Evolutionary conservation across 2,797 vertebrate genomes (phyloP), one percentile per base, ranked within the genome.

Genomic region (Sandelia bainsii): DNA sequence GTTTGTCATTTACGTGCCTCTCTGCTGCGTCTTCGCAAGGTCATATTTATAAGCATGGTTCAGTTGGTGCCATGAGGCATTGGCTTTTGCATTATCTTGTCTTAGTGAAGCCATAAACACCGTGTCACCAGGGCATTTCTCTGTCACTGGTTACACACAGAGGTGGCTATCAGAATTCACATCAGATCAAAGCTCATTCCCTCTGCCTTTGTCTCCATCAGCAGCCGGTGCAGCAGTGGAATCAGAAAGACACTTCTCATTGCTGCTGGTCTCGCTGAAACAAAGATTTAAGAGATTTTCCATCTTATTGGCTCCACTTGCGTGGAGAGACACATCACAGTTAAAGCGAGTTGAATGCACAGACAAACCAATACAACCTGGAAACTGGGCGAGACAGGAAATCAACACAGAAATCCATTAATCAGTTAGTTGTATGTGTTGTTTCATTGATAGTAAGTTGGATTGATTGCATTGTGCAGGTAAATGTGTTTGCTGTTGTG

Each of bases 41-140:
- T 80, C 77, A 70, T 44, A 81, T 80, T 82, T 27, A 72, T 58
- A 51, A 72, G 39, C 60, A 45, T 3, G 70, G 45, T 61, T 82
- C 69, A 58, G 4, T 23, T 0, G 2, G 32, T 5, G 0, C 46
- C 53, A 62, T 4, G 19, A 50, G 67, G 34, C 68, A 68, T 69
- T 59, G 65, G 72, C 62, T 80, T 84, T 75, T 79, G 73, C 81
- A 85, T 89, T 74, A 83, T 75, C 64, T 82, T 76, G 70, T 66
- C 71, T 58, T n/a, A 14, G 56, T 80, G 73, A 82, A 81, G 79
- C 77, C 76, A 89, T 85, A 83, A 85, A 77, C 67, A 62, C 37
- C 6, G 6, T 77, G 84, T 75, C 80, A 83, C 62, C 1, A 22
- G 44, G 68, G 44, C 5, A 6, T 59, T 56, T 75, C 58, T 77